Evolutionary conservation across 2,113 vertebrate genomes (phyloP), one percentile per base, ranked within the genome.

Genomic region (Phyllostomus hastatus): DNA sequence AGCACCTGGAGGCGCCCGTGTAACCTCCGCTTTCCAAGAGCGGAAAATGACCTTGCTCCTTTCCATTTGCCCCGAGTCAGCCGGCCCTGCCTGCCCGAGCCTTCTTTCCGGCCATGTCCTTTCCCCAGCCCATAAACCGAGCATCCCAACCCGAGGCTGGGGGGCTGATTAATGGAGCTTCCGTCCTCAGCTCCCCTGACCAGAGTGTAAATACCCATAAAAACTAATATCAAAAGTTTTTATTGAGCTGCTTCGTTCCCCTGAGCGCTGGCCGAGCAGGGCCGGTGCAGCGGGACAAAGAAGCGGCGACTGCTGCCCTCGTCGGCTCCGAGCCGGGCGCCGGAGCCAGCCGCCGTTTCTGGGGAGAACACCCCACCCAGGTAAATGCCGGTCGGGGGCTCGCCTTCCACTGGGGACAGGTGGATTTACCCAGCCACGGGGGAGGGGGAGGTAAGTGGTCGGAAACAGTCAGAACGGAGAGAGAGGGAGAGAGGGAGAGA

Each of bases 161-260:
- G 72, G 82, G 88, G 50, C 79, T 96, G 97, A 93, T 91, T 91
- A 89, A 83, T 35, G 79, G 59, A 85, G 94, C 91, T 95, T 97
- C 97, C 66, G 57, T 75, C 46, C 86, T 91, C 50, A 52, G 91
- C 79, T 91, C 66, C 91, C 83, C 94, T 91, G 79, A 94, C 87
- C 86, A 73, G 69, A 94, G 76, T 94, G 95, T 94, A 97, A 96
- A 97, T 94, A 90, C 83, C 81, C 81, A 90, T 97, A 97, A 96
- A 98, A 96, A 91, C 93, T 88, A 97, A 95, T 97, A 98, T 97
- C 93, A 93, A 88, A 97, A 87, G 73, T 95, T 97, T 96, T 95
- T 97, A 96, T 85, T 70, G 87, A 95, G 67, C 75, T n/a, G 57
- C 90, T 95, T 90, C 80, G 38, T 95, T 97, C 94, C 78, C 84